phyloP scores from a whole-genome alignment of 2,797 vertebrate species.

The Chrosomus eos region DNA sequence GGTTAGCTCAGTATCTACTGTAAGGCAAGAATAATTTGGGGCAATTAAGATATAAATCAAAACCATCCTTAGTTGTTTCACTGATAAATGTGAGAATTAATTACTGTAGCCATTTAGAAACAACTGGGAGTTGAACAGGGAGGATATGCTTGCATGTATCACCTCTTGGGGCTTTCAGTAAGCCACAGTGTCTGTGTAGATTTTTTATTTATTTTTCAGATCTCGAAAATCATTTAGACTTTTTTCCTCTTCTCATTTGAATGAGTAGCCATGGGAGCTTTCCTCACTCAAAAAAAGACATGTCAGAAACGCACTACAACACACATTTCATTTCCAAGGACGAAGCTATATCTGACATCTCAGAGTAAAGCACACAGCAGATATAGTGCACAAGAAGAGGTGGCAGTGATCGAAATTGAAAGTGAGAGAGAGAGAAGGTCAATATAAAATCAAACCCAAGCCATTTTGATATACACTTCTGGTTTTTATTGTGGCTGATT shows the following conservation, averaged over 20 bases:
- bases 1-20: conserved; percentile 40
- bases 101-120: conserved; percentile 42
- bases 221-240: conserved; percentile 70
- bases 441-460: neutral
- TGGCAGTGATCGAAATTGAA: neutral
- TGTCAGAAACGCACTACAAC: neutral
- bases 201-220: conserved; percentile 63
- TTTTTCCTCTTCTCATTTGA: conserved; percentile 62
- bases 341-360: neutral
- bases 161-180: conserved; percentile 66
- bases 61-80: conserved; percentile 46
- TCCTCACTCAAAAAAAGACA: neutral
- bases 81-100: conserved; percentile 25
- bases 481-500: neutral
- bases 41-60: conserved; percentile 56
- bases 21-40: conserved; percentile 51
- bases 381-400: neutral
- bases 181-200: conserved; percentile 57
- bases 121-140: conserved; percentile 4
- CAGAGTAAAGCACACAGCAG: neutral
- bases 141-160: conserved; percentile 59
- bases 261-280: conserved; percentile 52
- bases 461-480: neutral
- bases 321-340: neutral
- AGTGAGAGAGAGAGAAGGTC: neutral